These are phyloP conservation scores for Digitonthophagus gazella DNA, from an alignment of 2,888 invertebrate species.

Conservation along the genomic window DNA sequence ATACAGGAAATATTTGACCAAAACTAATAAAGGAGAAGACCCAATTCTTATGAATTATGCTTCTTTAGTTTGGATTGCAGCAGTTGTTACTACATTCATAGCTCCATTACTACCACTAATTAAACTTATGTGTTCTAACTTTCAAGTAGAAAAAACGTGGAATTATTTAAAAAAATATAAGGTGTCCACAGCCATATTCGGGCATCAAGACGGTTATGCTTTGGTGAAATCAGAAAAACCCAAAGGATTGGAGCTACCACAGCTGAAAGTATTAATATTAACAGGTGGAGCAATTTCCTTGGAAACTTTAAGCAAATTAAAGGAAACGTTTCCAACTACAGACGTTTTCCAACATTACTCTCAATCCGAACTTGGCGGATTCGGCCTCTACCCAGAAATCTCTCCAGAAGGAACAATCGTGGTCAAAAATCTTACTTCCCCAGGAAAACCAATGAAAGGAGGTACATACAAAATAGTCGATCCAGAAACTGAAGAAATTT, in stretches of 20 bases:
- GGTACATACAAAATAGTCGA: conserved; percentile 33
- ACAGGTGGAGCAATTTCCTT: conserved; percentile 18
- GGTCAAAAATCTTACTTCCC: not conserved
- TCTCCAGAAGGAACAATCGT: conserved; percentile 1
- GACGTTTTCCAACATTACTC: conserved; percentile 10
- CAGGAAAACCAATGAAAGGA: conserved; percentile 4
- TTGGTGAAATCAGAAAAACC: conserved; percentile 17
- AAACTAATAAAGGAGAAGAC: not conserved
- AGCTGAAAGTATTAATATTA: not conserved
- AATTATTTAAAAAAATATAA: not conserved
- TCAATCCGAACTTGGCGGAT: conserved; percentile 14
- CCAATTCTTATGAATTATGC: not conserved
- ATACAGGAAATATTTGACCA: too few species aligned
- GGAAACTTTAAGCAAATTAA: conserved; percentile 3
- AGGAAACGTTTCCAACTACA: conserved; percentile 10
- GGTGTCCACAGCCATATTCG: not conserved
- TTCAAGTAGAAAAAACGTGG: conserved; percentile 3
- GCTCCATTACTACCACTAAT: not conserved
- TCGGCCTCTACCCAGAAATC: not conserved
- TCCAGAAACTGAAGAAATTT: conserved; percentile 47
- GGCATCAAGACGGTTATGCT: conserved; percentile 15
- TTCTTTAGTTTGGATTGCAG: conserved; percentile 6
- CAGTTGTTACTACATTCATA: not conserved
- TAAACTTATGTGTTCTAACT: not conserved
- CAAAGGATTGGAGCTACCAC: not conserved